Percentiles rank a stretch among this genome's conserved stretches.
These are phyloP conservation scores for Ceratosolen fusciceps DNA, from an alignment of 1,140 invertebrate genomes.

Conservation along the genomic window DNA sequence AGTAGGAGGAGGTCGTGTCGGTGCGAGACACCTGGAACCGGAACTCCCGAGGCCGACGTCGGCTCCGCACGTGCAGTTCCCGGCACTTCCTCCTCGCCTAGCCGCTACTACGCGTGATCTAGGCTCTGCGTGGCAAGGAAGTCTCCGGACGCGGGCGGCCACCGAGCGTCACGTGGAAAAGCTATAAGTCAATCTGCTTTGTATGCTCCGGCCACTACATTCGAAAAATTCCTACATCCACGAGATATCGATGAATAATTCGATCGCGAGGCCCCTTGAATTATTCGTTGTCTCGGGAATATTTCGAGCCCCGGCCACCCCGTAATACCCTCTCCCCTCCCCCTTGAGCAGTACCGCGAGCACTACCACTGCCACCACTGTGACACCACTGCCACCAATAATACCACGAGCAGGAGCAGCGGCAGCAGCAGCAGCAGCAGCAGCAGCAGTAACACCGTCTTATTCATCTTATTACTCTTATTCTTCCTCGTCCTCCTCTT, in stretches of 20 bases:
- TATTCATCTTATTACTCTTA: constrained; percentile 6
- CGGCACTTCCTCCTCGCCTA: background rate
- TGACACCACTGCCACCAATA: too few relatives aligned
- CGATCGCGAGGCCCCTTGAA: constrained; percentile 27
- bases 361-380: too few relatives aligned
- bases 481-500: background rate
- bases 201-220: constrained; percentile 28
- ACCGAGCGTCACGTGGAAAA: constrained; percentile 37
- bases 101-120: constrained; percentile 45
- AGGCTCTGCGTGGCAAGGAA: constrained; percentile 11
- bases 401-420: too few relatives aligned
- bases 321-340: too few relatives aligned
- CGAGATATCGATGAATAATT: constrained; percentile 49
- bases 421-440: too few relatives aligned
- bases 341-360: too few relatives aligned
- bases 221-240: constrained; percentile 28
- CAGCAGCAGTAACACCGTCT: too few relatives aligned
- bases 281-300: constrained; percentile 39
- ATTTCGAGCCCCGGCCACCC: constrained; percentile 3
- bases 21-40: background rate
- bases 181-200: constrained; percentile 49
- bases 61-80: background rate
- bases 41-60: background rate
- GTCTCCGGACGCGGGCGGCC: too few relatives aligned
- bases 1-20: too few relatives aligned